These are phyloP conservation scores for Chironomus riparius DNA, from an alignment of 2,888 invertebrate species.

Conservation along the genomic window DNA sequence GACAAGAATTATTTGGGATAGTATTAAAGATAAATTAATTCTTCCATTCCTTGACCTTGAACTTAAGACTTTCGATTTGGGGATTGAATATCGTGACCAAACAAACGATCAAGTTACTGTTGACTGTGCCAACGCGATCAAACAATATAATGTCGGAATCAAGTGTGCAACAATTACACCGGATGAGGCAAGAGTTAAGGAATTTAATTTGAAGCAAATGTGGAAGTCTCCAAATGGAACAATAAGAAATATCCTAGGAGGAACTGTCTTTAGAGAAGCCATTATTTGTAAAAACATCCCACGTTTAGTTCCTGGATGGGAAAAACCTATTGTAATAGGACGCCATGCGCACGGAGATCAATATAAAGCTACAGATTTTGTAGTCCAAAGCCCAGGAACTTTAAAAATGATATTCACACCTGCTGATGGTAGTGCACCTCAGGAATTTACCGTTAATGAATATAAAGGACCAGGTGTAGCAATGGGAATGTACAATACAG, in stretches of 20 bases:
- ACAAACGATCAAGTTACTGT: constrained; percentile 93
- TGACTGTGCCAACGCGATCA: constrained; percentile 93
- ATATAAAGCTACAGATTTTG: constrained; percentile 93
- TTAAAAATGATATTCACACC: constrained; percentile 78
- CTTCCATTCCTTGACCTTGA: constrained; percentile 93
- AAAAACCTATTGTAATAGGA: constrained; percentile 94
- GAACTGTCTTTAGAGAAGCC: constrained; percentile 61
- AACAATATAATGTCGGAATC: constrained; percentile 95
- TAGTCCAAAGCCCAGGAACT: constrained; percentile 84
- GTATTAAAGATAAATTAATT: constrained; percentile 94
- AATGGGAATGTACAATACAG: constrained; percentile 93
- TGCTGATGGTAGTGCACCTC: constrained; percentile 47
- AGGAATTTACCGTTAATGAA: constrained; percentile 69
- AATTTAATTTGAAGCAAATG: constrained; percentile 80
- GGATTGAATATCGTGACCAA: constrained; percentile 88
- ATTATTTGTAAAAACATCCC: constrained; percentile 92
- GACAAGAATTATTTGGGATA: constrained; percentile 97
- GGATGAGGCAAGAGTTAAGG: constrained; percentile 90
- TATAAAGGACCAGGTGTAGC: constrained; percentile 86
- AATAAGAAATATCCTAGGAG: constrained; percentile 78
- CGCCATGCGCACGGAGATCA: constrained; percentile 96
- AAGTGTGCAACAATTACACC: constrained; percentile 99
- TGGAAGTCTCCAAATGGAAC: constrained; percentile 85
- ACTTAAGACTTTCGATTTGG: constrained; percentile 86
- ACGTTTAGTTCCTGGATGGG: constrained; percentile 89